Evolutionary conservation across 2,797 vertebrate genomes (phyloP), one percentile per base, ranked within the genome.

Genomic region (Simalia tracyae): DNA sequence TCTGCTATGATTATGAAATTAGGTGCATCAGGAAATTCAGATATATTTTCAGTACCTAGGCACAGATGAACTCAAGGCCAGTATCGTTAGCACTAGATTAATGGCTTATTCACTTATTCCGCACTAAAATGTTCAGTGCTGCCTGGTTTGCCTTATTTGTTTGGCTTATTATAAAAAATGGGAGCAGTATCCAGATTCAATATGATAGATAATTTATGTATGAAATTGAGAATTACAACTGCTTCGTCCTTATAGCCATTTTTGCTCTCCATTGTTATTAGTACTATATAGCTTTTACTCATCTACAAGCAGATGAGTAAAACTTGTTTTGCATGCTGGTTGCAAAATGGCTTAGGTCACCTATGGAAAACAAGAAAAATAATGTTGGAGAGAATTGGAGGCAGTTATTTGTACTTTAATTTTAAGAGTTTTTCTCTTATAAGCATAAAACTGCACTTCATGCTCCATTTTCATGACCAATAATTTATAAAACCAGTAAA

Each of bases 401-500:
- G 97, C 97, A 97, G 97, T 96, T 97, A 97, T 97, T 98, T 97
- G 97, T 94, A 97, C 97, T 96, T 96, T 95, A 93, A 96, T 95
- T 97, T 97, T 97, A 97, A 97, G 96, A 96, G 97, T 96, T 97
- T 96, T 95, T 97, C 93, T 96, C 94, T 96, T 96, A 96, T 96
- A 97, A 97, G 98, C 96, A 97, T 96, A 95, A 96, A 96, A 97
- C 97, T 97, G 96, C 95, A 95, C 96, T 97, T 96, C 95, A 94
- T 84, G 86, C 96, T 97, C 96, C 95, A 97, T 96, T 95, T 97
- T 97, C 96, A 96, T 97, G 97, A 98, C 96, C 97, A 96, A 97
- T 97, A 97, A 97, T 98, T 98, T 97, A 98, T 26, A 97, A 98
- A 97, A 98, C 97, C 98, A 97, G 96, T 97, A 95, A 97, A 97